Conservation (phyloP, 2,113 vertebrate species). For the Hypomesus transpacificus region DNA sequence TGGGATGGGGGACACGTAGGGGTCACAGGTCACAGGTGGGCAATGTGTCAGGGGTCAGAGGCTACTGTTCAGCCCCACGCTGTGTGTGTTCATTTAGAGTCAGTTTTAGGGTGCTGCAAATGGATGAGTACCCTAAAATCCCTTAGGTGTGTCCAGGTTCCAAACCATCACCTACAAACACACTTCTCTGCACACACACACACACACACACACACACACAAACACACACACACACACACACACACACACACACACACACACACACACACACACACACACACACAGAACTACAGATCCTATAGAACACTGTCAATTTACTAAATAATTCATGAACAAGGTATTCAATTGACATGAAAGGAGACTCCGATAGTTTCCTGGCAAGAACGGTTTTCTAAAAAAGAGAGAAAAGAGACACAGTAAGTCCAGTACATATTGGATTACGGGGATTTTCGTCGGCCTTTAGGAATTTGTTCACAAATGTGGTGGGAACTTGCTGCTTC, state of each 20-base stretch:
- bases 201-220: constrained; percentile 18
- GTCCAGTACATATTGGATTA: constrained; percentile 51
- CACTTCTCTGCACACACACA: constrained; percentile 37
- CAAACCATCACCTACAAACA: constrained; percentile 38
- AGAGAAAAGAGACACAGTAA: constrained; percentile 24
- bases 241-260: constrained; percentile 30
- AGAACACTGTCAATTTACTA: constrained; percentile 59
- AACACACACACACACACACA: constrained; percentile 12
- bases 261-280: constrained; percentile 15
- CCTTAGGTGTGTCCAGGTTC: no score
- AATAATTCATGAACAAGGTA: constrained; percentile 69
- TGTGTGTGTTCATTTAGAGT: no score
- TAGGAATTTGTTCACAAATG: constrained; percentile 43
- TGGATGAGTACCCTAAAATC: no score
- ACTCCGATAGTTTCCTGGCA: constrained; percentile 60
- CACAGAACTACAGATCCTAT: constrained; percentile 31
- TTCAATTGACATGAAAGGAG: constrained; percentile 64
- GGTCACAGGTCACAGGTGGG: constrained; percentile 35
- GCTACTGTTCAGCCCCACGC: no score
- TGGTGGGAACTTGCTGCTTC: not conserved
- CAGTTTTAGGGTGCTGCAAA: not conserved
- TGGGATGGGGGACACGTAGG: constrained; percentile 43
- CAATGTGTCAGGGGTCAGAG: not conserved
- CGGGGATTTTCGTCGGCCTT: constrained; percentile 31
- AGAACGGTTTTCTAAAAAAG: constrained; percentile 49